A percentile compares a stretch with the other conserved stretches of the same genome.
phyloP scores from a whole-genome alignment of 2,888 invertebrate genomes.

The Adelphocoris suturalis region DNA sequence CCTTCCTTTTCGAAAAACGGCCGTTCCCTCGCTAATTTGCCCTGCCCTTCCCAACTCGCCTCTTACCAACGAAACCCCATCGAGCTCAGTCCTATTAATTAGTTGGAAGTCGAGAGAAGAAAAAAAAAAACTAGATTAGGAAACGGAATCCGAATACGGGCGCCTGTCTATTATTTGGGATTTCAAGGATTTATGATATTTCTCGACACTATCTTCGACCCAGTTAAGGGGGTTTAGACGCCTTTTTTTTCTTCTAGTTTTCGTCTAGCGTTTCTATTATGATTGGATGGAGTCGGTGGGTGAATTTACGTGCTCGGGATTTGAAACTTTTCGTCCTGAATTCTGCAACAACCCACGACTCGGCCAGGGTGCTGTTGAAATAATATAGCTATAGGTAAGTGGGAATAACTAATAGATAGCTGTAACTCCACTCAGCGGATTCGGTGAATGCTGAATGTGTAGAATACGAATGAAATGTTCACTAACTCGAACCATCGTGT shows the following conservation, averaged over 20 bases:
- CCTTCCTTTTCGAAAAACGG: slow-evolving; percentile 31
- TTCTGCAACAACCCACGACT: too few species aligned
- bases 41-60: slow-evolving; percentile 33
- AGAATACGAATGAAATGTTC: too few species aligned
- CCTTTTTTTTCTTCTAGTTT: background rate
- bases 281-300: background rate
- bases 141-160: slow-evolving; percentile 40
- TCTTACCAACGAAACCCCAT: slow-evolving; percentile 11
- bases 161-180: slow-evolving; percentile 7
- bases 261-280: slow-evolving; percentile 5
- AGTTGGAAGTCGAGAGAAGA: background rate
- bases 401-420: too few species aligned
- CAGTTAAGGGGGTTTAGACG: background rate
- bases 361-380: too few species aligned
- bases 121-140: slow-evolving; percentile 26
- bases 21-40: slow-evolving; percentile 27
- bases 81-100: slow-evolving; percentile 25
- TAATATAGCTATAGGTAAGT: too few species aligned
- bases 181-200: slow-evolving; percentile 39
- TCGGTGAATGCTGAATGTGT: too few species aligned
- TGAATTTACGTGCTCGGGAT: background rate
- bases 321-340: too few species aligned
- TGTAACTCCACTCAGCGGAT: too few species aligned
- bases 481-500: too few species aligned
- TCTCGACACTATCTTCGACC: slow-evolving; percentile 26